Percentiles rank a stretch among this genome's conserved stretches.
Conservation (phyloP, 2,888 invertebrate genomes). For the Oscheius sp. region DNA sequence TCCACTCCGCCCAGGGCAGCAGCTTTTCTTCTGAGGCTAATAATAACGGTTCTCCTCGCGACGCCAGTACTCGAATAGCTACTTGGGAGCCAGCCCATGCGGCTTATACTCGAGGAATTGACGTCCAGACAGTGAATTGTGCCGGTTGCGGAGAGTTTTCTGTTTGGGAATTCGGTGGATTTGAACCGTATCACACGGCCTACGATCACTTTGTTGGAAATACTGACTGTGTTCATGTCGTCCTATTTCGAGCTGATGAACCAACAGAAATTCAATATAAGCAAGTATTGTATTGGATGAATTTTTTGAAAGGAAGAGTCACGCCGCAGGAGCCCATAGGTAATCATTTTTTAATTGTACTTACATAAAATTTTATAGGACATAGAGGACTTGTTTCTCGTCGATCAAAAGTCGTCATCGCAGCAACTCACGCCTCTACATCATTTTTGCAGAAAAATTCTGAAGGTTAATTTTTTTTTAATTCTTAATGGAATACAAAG, state of each 20-base stretch:
- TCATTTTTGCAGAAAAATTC: slow-evolving; percentile 45
- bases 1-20: slow-evolving; percentile 60
- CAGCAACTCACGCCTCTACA: slow-evolving; percentile 76
- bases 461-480: slow-evolving; percentile 9
- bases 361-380: slow-evolving; percentile 70
- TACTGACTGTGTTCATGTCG: slow-evolving; percentile 77
- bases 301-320: slow-evolving; percentile 79
- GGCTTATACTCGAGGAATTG: slow-evolving; percentile 78
- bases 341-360: slow-evolving; percentile 72
- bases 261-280: slow-evolving; percentile 74
- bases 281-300: slow-evolving; percentile 80
- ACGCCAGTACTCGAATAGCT: slow-evolving; percentile 3
- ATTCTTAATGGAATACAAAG: background rate
- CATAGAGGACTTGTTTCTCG: slow-evolving; percentile 76
- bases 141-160: slow-evolving; percentile 76
- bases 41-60: slow-evolving; percentile 37
- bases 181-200: slow-evolving; percentile 77
- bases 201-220: slow-evolving; percentile 81
- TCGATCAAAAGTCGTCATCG: slow-evolving; percentile 75
- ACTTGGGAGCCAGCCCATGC: slow-evolving; percentile 68
- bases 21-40: slow-evolving; percentile 56
- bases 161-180: slow-evolving; percentile 82
- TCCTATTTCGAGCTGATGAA: slow-evolving; percentile 79
- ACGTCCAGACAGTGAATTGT: slow-evolving; percentile 76
- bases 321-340: slow-evolving; percentile 76